Percentiles rank a stretch among this genome's conserved stretches.
Evolutionary conservation across 2,888 invertebrate species (phyloP).

Genomic region (Drosophila mettleri): DNA sequence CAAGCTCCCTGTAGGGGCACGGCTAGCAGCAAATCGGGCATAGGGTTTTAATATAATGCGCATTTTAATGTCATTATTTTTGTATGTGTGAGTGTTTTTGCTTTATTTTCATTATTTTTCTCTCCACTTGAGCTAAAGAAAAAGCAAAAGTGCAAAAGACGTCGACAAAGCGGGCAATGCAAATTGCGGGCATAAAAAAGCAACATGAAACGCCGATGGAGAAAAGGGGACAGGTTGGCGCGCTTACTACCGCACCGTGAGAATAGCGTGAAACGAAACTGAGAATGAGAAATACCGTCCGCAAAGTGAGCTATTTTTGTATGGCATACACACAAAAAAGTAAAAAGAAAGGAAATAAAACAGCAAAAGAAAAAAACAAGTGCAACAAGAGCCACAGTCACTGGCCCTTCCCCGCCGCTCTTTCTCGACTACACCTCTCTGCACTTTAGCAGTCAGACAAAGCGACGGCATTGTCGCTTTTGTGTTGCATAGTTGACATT

Average conservation of each 20-base stretch:
- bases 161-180: constrained; percentile 67
- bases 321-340: constrained; percentile 40
- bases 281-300: constrained; percentile 35
- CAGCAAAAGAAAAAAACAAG: constrained; percentile 10
- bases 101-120: constrained; percentile 2
- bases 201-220: constrained; percentile 48
- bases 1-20: neutral
- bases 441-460: constrained; percentile 67
- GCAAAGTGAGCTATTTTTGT: constrained; percentile 74
- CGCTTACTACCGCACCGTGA: neutral
- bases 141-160: constrained; percentile 69
- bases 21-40: constrained; percentile 39
- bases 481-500: constrained; percentile 79
- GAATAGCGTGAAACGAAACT: constrained; percentile 28
- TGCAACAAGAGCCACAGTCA: constrained; percentile 6
- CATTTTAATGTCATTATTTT: constrained; percentile 78
- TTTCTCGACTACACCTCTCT: constrained; percentile 13
- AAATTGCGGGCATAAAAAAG: constrained; percentile 69
- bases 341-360: constrained; percentile 13
- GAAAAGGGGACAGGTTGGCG: neutral
- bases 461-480: constrained; percentile 77
- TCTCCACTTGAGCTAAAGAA: constrained; percentile 25
- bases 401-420: neutral
- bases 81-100: neutral
- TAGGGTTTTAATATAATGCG: constrained; percentile 68